These are phyloP conservation scores for Acanthopagrus latus DNA, from an alignment of 2,797 vertebrate species.

Conservation along the genomic window DNA sequence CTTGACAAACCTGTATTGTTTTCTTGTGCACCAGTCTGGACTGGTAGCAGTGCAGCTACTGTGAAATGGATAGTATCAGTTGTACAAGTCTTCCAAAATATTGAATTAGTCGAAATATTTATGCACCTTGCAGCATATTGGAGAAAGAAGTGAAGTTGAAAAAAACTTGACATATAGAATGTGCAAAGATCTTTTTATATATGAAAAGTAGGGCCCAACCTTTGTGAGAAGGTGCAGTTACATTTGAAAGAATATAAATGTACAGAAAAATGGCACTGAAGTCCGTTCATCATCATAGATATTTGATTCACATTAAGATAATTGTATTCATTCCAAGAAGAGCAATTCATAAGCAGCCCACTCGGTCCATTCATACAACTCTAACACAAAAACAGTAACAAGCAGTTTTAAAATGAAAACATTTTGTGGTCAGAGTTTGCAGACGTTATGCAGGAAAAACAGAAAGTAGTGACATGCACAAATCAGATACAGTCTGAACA, in stretches of 20 bases:
- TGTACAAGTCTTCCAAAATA: too few relatives aligned
- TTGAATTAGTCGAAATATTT: background rate
- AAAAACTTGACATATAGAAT: background rate
- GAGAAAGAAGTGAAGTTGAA: background rate
- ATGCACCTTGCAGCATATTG: background rate
- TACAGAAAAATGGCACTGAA: background rate
- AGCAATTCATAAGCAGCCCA: too few relatives aligned
- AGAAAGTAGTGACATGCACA: constrained; percentile 13
- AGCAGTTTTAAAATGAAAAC: too few relatives aligned
- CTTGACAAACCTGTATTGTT: background rate
- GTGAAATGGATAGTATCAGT: background rate
- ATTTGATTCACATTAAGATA: too few relatives aligned
- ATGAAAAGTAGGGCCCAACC: too few relatives aligned
- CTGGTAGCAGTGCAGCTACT: background rate
- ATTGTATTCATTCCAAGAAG: too few relatives aligned
- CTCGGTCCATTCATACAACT: too few relatives aligned
- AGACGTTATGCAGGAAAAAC: background rate
- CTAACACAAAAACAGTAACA: too few relatives aligned
- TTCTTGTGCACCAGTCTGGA: background rate
- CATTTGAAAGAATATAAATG: background rate
- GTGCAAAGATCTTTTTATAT: background rate
- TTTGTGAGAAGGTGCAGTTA: background rate
- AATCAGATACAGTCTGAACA: constrained; percentile 15
- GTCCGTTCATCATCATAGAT: background rate
- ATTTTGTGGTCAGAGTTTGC: background rate